These are phyloP conservation scores for Probaryconus sp. DNA, from an alignment of 1,140 invertebrate species.

Conservation along the genomic window DNA sequence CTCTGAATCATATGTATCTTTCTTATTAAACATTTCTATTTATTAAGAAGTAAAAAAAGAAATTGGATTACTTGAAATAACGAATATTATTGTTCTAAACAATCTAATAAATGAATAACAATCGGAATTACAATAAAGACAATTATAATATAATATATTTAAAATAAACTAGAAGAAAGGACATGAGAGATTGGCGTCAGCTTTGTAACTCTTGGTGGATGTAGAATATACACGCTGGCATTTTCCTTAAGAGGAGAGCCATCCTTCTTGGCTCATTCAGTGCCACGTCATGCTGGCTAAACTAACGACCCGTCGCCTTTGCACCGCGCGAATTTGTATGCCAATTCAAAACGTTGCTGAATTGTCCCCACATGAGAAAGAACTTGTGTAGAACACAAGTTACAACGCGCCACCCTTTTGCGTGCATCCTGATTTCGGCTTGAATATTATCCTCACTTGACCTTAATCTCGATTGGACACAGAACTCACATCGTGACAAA, in stretches of 20 bases:
- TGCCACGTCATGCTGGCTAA: constrained; percentile 40
- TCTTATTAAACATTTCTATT: constrained; percentile 23
- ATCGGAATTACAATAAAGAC: no score
- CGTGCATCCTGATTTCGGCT: neutral
- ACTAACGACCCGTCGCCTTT: constrained; percentile 39
- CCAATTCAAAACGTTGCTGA: constrained; percentile 49
- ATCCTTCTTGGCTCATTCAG: constrained; percentile 36
- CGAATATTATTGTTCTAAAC: no score
- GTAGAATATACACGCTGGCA: constrained; percentile 10
- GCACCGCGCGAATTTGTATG: constrained; percentile 31
- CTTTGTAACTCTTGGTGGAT: constrained; percentile 1
- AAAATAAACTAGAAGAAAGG: no score
- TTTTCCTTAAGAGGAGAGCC: constrained; percentile 32
- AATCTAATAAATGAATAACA: no score
- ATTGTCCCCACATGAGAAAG: constrained; percentile 1
- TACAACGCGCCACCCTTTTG: neutral
- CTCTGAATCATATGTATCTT: neutral
- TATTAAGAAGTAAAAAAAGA: no score
- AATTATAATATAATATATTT: no score
- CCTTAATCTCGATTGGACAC: neutral
- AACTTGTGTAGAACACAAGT: constrained; percentile 19
- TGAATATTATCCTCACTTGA: neutral
- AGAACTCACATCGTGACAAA: no score
- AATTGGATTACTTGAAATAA: no score
- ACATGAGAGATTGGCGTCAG: neutral